These are phyloP conservation scores for Oligia fasciuncula DNA, from an alignment of 2,888 invertebrate genomes.

Conservation along the genomic window DNA sequence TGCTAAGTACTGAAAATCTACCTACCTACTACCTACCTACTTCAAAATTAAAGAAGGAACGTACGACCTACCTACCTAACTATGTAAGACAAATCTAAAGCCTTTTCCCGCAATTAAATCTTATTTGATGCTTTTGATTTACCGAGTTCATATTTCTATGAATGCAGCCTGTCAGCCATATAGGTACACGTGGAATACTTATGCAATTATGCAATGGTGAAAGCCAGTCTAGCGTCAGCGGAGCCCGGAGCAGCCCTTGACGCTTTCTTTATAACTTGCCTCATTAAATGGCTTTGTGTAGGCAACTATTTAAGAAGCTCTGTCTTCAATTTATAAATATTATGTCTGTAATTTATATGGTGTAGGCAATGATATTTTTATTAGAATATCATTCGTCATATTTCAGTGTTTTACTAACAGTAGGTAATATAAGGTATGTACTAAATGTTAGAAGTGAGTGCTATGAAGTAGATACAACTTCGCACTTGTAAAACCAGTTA, in stretches of 20 bases:
- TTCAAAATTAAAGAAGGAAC: neutral
- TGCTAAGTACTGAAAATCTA: neutral
- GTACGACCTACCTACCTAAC: neutral
- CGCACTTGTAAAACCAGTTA: neutral
- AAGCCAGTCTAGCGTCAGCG: slow-evolving; percentile 66
- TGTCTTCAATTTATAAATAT: neutral
- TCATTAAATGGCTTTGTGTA: slow-evolving; percentile 51
- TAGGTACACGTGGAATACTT: slow-evolving; percentile 59
- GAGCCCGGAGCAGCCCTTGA: slow-evolving; percentile 54
- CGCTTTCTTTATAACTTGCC: slow-evolving; percentile 63
- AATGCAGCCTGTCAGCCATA: slow-evolving; percentile 41
- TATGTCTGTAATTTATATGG: too few species aligned
- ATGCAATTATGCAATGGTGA: slow-evolving; percentile 58
- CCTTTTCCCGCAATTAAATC: slow-evolving; percentile 9
- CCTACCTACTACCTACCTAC: too few species aligned
- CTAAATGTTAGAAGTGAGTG: neutral
- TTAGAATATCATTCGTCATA: neutral
- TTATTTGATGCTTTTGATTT: slow-evolving; percentile 14
- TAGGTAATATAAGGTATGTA: neutral
- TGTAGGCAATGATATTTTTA: too few species aligned
- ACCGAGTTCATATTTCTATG: slow-evolving; percentile 47
- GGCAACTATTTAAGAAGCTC: slow-evolving; percentile 1
- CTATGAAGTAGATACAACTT: neutral
- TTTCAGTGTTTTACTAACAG: slow-evolving; percentile 11
- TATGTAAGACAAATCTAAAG: neutral